Conservation (phyloP, 2,797 vertebrate genomes). For the Chrysocyon brachyurus region DNA sequence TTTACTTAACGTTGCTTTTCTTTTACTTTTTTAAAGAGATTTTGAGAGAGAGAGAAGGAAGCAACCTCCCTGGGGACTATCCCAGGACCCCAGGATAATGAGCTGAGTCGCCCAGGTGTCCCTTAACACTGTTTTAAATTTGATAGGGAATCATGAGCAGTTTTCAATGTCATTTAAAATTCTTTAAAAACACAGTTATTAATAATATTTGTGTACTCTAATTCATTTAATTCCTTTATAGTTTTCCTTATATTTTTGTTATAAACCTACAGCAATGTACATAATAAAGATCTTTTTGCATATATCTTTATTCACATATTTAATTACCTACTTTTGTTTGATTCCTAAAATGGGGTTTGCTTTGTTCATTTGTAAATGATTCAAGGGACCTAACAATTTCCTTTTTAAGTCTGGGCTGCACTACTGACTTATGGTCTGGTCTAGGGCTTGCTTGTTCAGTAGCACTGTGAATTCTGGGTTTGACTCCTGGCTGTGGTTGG, state of each 20-base stretch:
- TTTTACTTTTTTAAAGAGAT: background rate
- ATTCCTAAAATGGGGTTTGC: constrained; percentile 24
- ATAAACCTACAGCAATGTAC: constrained; percentile 10
- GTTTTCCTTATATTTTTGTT: constrained; percentile 47
- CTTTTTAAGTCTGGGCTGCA: constrained; percentile 25
- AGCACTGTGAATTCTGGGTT: background rate
- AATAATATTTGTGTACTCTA: background rate
- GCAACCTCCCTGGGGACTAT: too few relatives aligned
- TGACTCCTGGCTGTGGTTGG: background rate
- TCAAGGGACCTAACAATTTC: background rate
- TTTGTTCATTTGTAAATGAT: constrained; percentile 62
- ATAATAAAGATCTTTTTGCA: constrained; percentile 20
- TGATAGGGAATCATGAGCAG: background rate
- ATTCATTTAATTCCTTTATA: constrained; percentile 41
- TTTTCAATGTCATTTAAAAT: constrained; percentile 67
- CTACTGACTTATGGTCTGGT: constrained; percentile 13
- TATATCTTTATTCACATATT: constrained; percentile 50
- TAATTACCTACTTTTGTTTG: constrained; percentile 38
- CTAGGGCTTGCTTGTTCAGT: background rate
- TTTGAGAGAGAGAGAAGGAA: background rate
- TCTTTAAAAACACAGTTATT: constrained; percentile 53
- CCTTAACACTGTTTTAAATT: background rate
- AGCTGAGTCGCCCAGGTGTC: background rate
- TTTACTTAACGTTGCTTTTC: constrained; percentile 44
- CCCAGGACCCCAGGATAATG: background rate